Conservation (phyloP, 2,113 vertebrate species). For the Oncorhynchus nerka region DNA sequence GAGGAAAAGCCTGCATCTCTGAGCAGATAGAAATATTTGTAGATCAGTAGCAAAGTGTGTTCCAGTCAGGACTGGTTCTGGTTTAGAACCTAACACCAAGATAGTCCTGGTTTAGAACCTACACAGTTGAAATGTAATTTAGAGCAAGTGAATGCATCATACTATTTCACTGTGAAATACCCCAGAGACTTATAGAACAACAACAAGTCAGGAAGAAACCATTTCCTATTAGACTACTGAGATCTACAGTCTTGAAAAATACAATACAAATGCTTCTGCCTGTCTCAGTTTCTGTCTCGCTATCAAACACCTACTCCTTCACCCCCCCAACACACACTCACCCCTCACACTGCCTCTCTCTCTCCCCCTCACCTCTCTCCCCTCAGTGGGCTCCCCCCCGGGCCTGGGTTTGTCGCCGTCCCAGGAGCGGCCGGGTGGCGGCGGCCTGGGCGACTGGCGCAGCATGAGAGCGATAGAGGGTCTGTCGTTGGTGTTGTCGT, state of each 20-base stretch:
- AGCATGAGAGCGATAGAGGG: constrained; percentile 65
- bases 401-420: constrained; percentile 59
- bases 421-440: constrained; percentile 44
- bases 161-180: not conserved
- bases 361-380: constrained; percentile 69
- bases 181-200: no score
- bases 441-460: constrained; percentile 56
- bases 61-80: not conserved
- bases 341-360: not conserved
- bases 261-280: not conserved
- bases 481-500: constrained; percentile 33
- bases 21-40: not conserved
- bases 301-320: not conserved
- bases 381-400: constrained; percentile 45
- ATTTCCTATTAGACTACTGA: no score
- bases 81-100: not conserved
- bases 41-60: not conserved
- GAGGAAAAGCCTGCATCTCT: not conserved
- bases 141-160: no score
- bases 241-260: no score
- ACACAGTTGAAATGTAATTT: no score
- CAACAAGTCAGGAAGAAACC: no score
- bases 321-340: not conserved
- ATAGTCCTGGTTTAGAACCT: not conserved
- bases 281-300: not conserved